Base-by-base conservation (phyloP, 2,113 vertebrate genomes). In the Ictalurus punctatus region DNA sequence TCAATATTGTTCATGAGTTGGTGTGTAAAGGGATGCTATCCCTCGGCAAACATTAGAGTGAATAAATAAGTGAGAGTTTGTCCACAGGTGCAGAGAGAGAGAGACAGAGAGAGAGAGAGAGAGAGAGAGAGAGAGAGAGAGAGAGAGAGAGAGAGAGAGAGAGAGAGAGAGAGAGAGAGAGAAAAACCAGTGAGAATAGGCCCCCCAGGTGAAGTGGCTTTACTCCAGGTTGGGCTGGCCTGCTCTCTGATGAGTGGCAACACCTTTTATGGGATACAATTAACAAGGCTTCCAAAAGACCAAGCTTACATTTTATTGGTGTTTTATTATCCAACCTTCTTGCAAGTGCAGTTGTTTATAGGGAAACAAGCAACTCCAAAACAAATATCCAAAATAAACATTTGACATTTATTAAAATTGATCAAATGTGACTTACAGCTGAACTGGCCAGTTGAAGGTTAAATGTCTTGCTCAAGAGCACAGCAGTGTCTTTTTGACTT, bases 51-150 rank as follows among this genome's bases (percentile, higher is more conserved):
- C 92, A 95, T 67, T 73, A 91, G 44, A 90, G 90, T 91, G 92
- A 94, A 74, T 92, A 95, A 95, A 94, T 94, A 93, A 84, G 88
- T 89, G 87, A 91, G 93, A 59, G 91, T 92, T 91, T 92, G 89
- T 90, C 87, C 92, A 92, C 86, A 88, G 44, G 79, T 90, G 90
- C 87, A 92, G 91, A 91, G 83, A 86, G 73, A 86, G 91, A 90
- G 89, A 92, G 93, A 93, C 59, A 86, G 86, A 65, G 58, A 82
- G 25, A 83, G 23, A 78, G 27, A 76, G 65, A 82, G 74, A 84
- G 52, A 85, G 25, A 67, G 19, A 84, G 58, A 65, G 71, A 63
- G 17, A n/a, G 27, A 74, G 59, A 54, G 37, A 58, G 74, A 82
- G 79, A 80, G 83, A 58, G 30, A 82, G 86, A 84, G 69, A 78